phyloP scores from a whole-genome alignment of 2,797 vertebrate genomes.

The Phrynocephalus vlangalii region DNA sequence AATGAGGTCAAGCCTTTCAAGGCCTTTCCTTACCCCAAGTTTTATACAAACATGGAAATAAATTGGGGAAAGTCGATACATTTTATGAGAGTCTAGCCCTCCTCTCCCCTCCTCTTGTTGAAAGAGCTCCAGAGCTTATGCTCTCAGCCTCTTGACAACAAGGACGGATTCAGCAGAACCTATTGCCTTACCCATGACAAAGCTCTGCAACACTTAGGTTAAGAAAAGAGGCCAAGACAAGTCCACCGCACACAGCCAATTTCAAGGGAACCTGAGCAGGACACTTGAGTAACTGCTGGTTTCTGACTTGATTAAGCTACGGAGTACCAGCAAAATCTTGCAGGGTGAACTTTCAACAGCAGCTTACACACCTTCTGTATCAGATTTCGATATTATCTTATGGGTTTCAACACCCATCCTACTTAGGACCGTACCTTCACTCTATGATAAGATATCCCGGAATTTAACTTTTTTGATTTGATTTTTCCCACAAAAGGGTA shows the following conservation, averaged over 20 bases:
- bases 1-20: constrained; percentile 15
- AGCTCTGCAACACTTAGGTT: constrained; percentile 26
- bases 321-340: constrained; percentile 34
- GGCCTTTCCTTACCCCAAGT: constrained; percentile 17
- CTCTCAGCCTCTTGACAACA: background rate
- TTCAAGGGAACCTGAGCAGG: background rate
- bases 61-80: constrained; percentile 22
- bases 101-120: background rate
- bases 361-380: constrained; percentile 18
- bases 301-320: constrained; percentile 8
- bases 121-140: constrained; percentile 24
- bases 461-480: too few relatives aligned
- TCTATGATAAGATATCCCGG: background rate
- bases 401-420: constrained; percentile 39
- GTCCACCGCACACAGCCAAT: background rate
- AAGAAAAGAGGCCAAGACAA: background rate
- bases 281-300: background rate
- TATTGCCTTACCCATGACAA: background rate
- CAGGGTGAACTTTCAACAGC: background rate
- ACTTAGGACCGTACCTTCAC: background rate
- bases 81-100: constrained; percentile 11
- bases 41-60: constrained; percentile 16
- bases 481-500: too few relatives aligned
- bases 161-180: background rate
- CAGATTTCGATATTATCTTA: constrained; percentile 32